phyloP scores from a whole-genome alignment of 92 coral and sea anemone species.

The Heliopora coerulea region DNA sequence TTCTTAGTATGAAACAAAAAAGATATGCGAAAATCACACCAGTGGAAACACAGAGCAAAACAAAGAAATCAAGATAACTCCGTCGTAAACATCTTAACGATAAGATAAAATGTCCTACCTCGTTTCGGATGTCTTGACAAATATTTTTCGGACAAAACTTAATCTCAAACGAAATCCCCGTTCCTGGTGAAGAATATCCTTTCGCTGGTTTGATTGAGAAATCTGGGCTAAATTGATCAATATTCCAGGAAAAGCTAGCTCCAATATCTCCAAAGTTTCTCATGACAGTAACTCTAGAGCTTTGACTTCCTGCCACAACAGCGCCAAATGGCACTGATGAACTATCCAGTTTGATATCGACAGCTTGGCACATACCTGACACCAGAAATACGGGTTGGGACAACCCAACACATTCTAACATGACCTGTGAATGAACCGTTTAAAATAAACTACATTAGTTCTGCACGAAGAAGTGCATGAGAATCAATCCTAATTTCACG shows the following conservation, averaged over 20 bases:
- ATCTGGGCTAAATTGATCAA: slow-evolving; percentile 77
- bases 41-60: no score
- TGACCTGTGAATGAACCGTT: no score
- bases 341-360: slow-evolving; percentile 83
- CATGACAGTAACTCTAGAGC: slow-evolving; percentile 87
- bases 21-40: no score
- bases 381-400: slow-evolving; percentile 92
- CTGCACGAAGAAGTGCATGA: no score
- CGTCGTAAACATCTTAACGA: neutral
- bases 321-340: slow-evolving; percentile 98
- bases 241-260: slow-evolving; percentile 91
- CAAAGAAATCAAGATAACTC: no score
- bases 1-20: no score
- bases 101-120: slow-evolving; percentile 51
- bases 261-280: slow-evolving; percentile 97
- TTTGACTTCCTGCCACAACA: slow-evolving; percentile 88
- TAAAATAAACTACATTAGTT: no score
- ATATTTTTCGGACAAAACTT: slow-evolving; percentile 79
- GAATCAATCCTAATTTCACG: no score
- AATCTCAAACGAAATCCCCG: slow-evolving; percentile 91
- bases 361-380: slow-evolving; percentile 89
- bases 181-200: slow-evolving; percentile 92
- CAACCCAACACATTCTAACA: slow-evolving; percentile 97
- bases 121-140: slow-evolving; percentile 85
- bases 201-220: slow-evolving; percentile 80